A percentile compares a stretch with the other conserved stretches of the same genome.
phyloP scores from a whole-genome alignment of 2,888 invertebrate genomes.

The Erebia ligea region DNA sequence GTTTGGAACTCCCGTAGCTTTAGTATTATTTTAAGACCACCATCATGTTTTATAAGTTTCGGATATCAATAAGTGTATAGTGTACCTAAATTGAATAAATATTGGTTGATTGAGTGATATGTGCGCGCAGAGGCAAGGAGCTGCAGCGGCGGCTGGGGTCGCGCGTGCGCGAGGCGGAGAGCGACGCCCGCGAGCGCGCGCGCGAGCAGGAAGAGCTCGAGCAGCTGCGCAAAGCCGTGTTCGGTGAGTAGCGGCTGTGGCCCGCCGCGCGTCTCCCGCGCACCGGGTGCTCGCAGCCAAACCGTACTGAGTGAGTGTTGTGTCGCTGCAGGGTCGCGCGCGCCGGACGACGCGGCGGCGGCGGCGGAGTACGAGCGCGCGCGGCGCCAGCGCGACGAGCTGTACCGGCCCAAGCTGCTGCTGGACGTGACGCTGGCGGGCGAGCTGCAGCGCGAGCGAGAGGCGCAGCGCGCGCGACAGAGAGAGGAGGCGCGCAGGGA shows the following conservation, averaged over 20 bases:
- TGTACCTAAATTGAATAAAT: too few relatives aligned
- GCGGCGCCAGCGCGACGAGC: constrained; percentile 88
- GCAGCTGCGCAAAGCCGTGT: constrained; percentile 81
- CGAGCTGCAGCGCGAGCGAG: constrained; percentile 84
- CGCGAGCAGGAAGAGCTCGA: constrained; percentile 95
- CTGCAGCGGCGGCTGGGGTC: constrained; percentile 95
- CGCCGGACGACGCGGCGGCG: constrained; percentile 72
- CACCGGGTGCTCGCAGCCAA: too few relatives aligned
- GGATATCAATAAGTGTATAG: too few relatives aligned
- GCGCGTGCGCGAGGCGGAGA: constrained; percentile 96
- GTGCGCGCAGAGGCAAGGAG: constrained; percentile 87
- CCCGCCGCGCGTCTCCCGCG: too few relatives aligned
- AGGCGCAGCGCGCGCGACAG: constrained; percentile 78
- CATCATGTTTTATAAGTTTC: too few relatives aligned
- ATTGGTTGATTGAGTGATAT: too few relatives aligned
- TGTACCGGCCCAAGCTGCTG: constrained; percentile 92
- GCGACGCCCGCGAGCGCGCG: constrained; percentile 94
- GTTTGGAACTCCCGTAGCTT: too few relatives aligned
- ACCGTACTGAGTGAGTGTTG: too few relatives aligned
- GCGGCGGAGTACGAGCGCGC: constrained; percentile 50
- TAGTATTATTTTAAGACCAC: too few relatives aligned
- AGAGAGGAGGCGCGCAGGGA: constrained; percentile 53
- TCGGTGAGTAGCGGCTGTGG: constrained; percentile 64
- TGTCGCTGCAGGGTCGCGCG: constrained; percentile 56
- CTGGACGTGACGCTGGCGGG: constrained; percentile 87